These are phyloP conservation scores for Anoplolepis gracilipes DNA, from an alignment of 1,140 invertebrate genomes.

Conservation along the genomic window DNA sequence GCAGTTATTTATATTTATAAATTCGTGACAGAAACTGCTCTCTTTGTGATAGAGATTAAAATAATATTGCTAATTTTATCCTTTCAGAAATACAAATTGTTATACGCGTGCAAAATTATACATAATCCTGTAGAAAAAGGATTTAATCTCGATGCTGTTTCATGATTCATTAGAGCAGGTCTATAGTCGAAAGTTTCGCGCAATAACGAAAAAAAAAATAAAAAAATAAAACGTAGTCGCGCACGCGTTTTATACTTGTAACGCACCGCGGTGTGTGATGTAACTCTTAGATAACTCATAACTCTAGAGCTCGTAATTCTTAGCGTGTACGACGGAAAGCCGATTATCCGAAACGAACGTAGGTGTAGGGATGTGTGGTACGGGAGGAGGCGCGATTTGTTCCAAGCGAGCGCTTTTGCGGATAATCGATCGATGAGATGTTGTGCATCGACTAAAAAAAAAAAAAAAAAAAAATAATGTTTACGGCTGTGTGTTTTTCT, in stretches of 20 bases:
- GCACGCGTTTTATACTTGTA: constrained; percentile 16
- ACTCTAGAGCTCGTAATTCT: constrained; percentile 45
- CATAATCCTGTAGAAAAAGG: neutral
- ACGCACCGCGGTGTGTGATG: constrained; percentile 12
- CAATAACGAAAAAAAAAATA: neutral
- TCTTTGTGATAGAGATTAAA: neutral
- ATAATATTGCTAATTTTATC: neutral
- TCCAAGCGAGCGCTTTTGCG: constrained; percentile 50
- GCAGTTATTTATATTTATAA: neutral
- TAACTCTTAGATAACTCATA: constrained; percentile 49
- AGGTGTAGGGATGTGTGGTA: neutral
- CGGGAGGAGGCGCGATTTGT: constrained; percentile 39
- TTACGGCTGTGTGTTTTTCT: constrained; percentile 45
- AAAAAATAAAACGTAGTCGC: neutral
- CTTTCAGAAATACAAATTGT: neutral
- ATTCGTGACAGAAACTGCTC: neutral
- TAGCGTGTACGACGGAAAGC: constrained; percentile 29
- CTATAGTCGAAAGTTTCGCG: neutral
- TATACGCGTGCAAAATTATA: neutral
- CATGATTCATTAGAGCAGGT: neutral
- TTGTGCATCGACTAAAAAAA: constrained; percentile 46
- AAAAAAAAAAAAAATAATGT: constrained; percentile 43
- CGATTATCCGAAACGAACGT: constrained; percentile 50
- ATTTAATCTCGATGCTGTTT: neutral
- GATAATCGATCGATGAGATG: constrained; percentile 58